phyloP scores from a whole-genome alignment of 2,113 vertebrate genomes.

The Corvus cornix region DNA sequence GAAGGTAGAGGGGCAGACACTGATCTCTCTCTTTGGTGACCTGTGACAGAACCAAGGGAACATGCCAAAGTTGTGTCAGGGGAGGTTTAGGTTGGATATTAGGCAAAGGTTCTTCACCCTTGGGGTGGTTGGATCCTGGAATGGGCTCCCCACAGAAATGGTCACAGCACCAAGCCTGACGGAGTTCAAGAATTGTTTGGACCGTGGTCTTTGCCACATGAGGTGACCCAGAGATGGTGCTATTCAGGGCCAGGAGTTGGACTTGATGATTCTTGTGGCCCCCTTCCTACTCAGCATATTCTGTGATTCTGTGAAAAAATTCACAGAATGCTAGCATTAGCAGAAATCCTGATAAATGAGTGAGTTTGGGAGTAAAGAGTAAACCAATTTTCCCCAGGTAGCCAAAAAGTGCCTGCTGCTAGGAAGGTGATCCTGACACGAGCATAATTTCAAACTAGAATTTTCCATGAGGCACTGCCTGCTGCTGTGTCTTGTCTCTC shows the following conservation, averaged over 20 bases:
- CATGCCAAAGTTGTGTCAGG: background rate
- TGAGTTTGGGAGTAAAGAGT: background rate
- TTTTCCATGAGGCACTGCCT: background rate
- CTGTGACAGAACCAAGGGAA: background rate
- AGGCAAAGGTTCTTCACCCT: background rate
- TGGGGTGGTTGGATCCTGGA: background rate
- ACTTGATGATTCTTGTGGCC: accelerated
- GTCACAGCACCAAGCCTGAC: background rate
- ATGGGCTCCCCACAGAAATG: background rate
- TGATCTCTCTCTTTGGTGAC: background rate
- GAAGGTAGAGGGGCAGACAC: too few species aligned
- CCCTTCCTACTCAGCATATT: background rate
- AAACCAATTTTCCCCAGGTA: background rate
- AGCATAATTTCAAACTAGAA: background rate
- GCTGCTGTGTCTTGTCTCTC: background rate
- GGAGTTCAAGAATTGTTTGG: background rate
- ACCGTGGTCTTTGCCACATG: background rate
- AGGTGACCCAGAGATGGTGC: background rate
- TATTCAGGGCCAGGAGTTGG: background rate
- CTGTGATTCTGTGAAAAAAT: background rate
- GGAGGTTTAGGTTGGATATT: background rate
- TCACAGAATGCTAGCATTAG: background rate
- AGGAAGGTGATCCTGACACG: background rate
- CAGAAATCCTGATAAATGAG: background rate
- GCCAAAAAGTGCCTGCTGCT: background rate